A percentile compares a stretch with the other conserved stretches of the same genome.
Evolutionary conservation across 2,888 invertebrate genomes (phyloP).

Genomic region (Orthonychiurus folsomi): DNA sequence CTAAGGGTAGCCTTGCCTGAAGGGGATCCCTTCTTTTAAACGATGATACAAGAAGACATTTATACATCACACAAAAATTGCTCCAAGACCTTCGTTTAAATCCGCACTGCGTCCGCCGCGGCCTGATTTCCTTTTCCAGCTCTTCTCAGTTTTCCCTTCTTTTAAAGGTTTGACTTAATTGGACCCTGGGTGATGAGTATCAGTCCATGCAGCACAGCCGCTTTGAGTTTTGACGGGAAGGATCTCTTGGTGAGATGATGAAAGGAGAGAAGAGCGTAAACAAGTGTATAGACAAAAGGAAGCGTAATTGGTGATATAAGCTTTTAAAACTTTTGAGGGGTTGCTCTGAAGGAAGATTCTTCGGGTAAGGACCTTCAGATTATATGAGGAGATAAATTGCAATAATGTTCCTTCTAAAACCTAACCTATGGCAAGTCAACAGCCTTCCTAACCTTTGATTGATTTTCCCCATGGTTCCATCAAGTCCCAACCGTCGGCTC

Average conservation of each 20-base stretch:
- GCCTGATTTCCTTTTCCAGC: neutral
- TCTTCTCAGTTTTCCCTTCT: neutral
- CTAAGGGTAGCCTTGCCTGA: no score
- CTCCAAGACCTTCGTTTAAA: neutral
- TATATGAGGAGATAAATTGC: neutral
- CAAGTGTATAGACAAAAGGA: no score
- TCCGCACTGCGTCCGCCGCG: neutral
- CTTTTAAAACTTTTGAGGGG: no score
- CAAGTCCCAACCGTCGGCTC: neutral
- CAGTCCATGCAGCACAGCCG: neutral
- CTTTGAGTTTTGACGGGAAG: no score
- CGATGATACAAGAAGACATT: neutral
- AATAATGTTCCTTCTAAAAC: neutral
- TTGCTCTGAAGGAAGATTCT: no score
- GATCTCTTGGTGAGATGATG: no score
- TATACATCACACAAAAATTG: neutral
- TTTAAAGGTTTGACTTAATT: neutral
- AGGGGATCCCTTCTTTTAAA: no score
- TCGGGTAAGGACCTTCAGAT: no score
- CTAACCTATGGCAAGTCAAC: neutral
- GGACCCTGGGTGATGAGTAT: neutral
- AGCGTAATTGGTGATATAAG: no score
- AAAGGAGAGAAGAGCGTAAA: no score
- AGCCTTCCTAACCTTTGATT: neutral
- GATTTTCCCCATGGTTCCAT: neutral